These are phyloP conservation scores for Thamnophis elegans DNA, from an alignment of 2,797 vertebrate species.

Conservation along the genomic window DNA sequence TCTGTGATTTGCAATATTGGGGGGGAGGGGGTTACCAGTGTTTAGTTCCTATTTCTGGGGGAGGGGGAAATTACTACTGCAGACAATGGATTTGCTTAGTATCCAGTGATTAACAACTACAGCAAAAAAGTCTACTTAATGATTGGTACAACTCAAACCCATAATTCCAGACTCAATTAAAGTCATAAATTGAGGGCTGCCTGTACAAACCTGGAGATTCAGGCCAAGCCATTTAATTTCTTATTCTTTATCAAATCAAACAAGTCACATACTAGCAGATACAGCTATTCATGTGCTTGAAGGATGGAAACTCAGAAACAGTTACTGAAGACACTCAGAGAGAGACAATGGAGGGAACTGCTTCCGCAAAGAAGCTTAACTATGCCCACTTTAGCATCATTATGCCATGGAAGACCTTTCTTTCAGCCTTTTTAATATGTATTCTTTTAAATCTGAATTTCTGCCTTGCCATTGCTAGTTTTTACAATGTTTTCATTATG, in stretches of 20 bases:
- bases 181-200: not conserved
- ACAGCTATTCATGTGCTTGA: rapidly evolving
- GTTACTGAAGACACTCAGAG: not conserved
- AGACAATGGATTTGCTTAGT: not conserved
- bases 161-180: not conserved
- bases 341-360: not conserved
- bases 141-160: not conserved
- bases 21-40: too few species aligned
- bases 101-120: not conserved
- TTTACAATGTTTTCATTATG: not conserved
- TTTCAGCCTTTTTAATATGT: not conserved
- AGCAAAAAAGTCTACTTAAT: not conserved
- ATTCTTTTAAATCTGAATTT: not conserved
- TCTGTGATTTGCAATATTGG: not conserved
- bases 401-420: not conserved
- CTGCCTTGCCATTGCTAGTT: not conserved
- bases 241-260: not conserved
- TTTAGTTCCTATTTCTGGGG: too few species aligned
- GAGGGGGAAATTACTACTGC: too few species aligned
- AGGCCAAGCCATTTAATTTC: not conserved
- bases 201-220: not conserved
- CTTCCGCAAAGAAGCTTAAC: not conserved
- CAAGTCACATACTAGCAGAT: not conserved
- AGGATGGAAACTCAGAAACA: not conserved
- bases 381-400: not conserved